These are phyloP conservation scores for Phortica variegata DNA, from an alignment of 1,140 invertebrate genomes.

Conservation along the genomic window DNA sequence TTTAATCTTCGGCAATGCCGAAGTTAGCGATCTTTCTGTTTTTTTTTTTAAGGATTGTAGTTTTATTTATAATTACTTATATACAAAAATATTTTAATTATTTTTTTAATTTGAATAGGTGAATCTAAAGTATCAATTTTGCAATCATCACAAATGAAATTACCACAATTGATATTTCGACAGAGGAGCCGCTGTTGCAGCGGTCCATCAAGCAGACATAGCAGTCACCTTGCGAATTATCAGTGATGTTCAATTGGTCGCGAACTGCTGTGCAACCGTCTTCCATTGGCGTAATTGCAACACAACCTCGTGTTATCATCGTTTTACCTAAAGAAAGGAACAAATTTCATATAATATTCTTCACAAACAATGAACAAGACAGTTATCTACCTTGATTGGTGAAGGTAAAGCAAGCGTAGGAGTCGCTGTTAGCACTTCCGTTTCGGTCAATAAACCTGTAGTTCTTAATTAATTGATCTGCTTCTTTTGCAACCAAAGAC, in stretches of 20 bases:
- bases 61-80: too few species aligned
- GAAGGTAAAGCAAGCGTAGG: too few species aligned
- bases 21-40: too few species aligned
- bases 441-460: slow-evolving; percentile 20
- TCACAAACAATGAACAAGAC: too few species aligned
- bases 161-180: slow-evolving; percentile 1
- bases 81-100: too few species aligned
- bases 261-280: slow-evolving; percentile 30
- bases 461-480: slow-evolving; percentile 24
- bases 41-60: too few species aligned
- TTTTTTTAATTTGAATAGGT: too few species aligned
- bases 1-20: too few species aligned
- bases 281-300: slow-evolving; percentile 18
- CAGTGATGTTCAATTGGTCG: neutral
- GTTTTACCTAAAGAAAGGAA: neutral
- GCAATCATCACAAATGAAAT: slow-evolving; percentile 10
- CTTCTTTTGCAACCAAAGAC: slow-evolving; percentile 23
- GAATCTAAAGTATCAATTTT: too few species aligned
- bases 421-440: slow-evolving; percentile 6
- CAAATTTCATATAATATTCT: neutral
- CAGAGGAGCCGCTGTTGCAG: slow-evolving; percentile 34
- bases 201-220: slow-evolving; percentile 24
- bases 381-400: too few species aligned
- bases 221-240: slow-evolving; percentile 15
- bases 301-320: slow-evolving; percentile 27